phyloP scores from a whole-genome alignment of 2,113 vertebrate species.

The Bufo gargarizans region DNA sequence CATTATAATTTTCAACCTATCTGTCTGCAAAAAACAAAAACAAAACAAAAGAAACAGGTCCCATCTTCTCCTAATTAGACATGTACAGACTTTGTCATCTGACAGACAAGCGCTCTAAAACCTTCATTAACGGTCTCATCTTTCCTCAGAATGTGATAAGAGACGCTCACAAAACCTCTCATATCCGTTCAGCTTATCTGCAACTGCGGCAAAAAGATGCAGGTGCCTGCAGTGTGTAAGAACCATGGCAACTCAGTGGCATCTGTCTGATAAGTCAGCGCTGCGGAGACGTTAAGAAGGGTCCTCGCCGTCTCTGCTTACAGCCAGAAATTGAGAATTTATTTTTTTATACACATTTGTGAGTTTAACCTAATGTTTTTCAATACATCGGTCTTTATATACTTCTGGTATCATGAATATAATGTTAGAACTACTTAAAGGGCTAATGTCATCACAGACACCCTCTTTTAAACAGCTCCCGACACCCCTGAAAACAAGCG shows the following conservation, averaged over 20 bases:
- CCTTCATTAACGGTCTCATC: background rate
- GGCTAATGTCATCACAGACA: background rate
- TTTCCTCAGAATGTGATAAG: slow-evolving; percentile 31
- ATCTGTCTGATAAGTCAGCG: background rate
- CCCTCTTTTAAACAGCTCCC: background rate
- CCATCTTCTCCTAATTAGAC: background rate
- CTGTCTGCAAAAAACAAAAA: too few species aligned
- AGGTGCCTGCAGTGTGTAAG: slow-evolving; percentile 10
- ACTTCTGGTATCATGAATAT: background rate
- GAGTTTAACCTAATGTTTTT: too few species aligned
- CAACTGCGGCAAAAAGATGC: slow-evolving; percentile 12
- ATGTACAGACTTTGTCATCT: slow-evolving; percentile 4
- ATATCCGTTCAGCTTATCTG: slow-evolving; percentile 44
- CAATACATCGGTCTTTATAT: too few species aligned
- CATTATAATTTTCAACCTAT: too few species aligned
- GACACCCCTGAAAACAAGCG: background rate
- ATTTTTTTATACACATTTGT: background rate
- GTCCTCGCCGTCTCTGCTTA: background rate
- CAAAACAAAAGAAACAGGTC: too few species aligned
- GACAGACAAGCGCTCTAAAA: background rate
- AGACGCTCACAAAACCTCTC: slow-evolving; percentile 16
- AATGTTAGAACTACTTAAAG: background rate
- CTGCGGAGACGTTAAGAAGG: background rate
- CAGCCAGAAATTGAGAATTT: background rate
- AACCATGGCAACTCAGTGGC: background rate